phyloP scores from a whole-genome alignment of 1,140 invertebrate genomes.

The Trachymyrmex cornetzi region DNA sequence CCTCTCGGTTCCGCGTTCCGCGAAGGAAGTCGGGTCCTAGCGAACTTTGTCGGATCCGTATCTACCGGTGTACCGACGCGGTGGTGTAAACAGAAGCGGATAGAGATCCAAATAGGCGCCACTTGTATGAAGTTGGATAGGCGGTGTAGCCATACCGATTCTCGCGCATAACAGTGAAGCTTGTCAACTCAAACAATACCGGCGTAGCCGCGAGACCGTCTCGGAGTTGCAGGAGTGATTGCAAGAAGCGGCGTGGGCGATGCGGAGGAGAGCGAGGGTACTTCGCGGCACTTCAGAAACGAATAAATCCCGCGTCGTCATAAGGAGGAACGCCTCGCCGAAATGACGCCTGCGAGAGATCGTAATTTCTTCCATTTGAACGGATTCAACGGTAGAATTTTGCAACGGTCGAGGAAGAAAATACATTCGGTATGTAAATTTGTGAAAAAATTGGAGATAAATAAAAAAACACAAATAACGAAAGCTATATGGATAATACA shows the following conservation, averaged over 20 bases:
- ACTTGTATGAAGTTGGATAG: slow-evolving; percentile 65
- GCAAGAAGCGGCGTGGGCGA: slow-evolving; percentile 17
- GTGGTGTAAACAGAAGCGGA: slow-evolving; percentile 72
- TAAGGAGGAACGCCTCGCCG: slow-evolving; percentile 26
- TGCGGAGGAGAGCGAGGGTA: background rate
- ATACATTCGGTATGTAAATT: background rate
- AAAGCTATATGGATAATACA: background rate
- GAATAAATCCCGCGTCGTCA: slow-evolving; percentile 49
- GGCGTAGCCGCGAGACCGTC: slow-evolving; percentile 46
- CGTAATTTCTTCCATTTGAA: slow-evolving; percentile 50
- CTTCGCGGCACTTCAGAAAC: slow-evolving; percentile 27
- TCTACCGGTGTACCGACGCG: slow-evolving; percentile 41
- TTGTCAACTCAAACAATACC: slow-evolving; percentile 70
- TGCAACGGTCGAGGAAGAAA: slow-evolving; percentile 22
- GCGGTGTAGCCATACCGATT: slow-evolving; percentile 40
- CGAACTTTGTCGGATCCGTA: slow-evolving; percentile 61
- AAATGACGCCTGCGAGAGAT: slow-evolving; percentile 2
- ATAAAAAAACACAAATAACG: background rate
- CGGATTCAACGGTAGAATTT: slow-evolving; percentile 25
- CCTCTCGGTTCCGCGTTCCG: slow-evolving; percentile 41
- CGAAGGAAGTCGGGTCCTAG: slow-evolving; percentile 66
- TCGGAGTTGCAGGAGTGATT: slow-evolving; percentile 43
- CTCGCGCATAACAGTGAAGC: slow-evolving; percentile 60
- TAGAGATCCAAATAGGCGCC: slow-evolving; percentile 66
- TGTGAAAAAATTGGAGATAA: slow-evolving; percentile 2